A percentile compares a stretch with the other conserved stretches of the same genome.
These are phyloP conservation scores for Scelioninae gen. 2 DNA, from an alignment of 2,888 invertebrate species.

Conservation along the genomic window DNA sequence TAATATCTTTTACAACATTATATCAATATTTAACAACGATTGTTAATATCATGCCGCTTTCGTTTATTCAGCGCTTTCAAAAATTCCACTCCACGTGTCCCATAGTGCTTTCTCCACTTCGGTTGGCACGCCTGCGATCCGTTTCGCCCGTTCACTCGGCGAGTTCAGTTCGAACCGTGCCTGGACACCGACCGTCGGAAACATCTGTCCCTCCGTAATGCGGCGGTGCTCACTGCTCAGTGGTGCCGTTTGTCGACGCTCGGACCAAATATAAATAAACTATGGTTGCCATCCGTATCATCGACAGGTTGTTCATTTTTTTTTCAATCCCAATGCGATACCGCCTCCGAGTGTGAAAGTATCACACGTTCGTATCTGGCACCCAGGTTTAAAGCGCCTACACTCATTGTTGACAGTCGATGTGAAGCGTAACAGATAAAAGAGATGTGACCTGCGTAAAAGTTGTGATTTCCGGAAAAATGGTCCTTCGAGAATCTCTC, in stretches of 20 bases:
- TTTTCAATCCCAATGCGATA: background rate
- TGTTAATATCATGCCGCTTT: too few relatives aligned
- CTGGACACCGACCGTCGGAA: too few relatives aligned
- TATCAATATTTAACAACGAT: too few relatives aligned
- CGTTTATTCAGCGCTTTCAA: too few relatives aligned
- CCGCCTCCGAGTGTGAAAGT: background rate
- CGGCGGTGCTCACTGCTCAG: conserved; percentile 1
- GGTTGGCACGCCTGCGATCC: too few relatives aligned
- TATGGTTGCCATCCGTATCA: conserved; percentile 29
- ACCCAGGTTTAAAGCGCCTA: background rate
- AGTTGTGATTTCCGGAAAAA: background rate
- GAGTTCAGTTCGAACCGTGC: too few relatives aligned
- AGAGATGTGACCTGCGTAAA: background rate
- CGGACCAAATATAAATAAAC: conserved; percentile 36
- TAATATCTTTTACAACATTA: too few relatives aligned
- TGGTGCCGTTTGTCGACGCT: conserved; percentile 25
- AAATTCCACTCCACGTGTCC: too few relatives aligned
- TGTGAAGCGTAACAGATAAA: background rate
- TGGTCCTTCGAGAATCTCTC: background rate
- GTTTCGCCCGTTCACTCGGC: too few relatives aligned
- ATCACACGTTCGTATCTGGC: background rate
- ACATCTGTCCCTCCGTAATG: conserved; percentile 14
- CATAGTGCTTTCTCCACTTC: too few relatives aligned
- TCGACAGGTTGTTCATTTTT: conserved; percentile 36
- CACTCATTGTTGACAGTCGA: background rate